Conservation (phyloP, 2,888 invertebrate species). For the Leptura quadrifasciata region DNA sequence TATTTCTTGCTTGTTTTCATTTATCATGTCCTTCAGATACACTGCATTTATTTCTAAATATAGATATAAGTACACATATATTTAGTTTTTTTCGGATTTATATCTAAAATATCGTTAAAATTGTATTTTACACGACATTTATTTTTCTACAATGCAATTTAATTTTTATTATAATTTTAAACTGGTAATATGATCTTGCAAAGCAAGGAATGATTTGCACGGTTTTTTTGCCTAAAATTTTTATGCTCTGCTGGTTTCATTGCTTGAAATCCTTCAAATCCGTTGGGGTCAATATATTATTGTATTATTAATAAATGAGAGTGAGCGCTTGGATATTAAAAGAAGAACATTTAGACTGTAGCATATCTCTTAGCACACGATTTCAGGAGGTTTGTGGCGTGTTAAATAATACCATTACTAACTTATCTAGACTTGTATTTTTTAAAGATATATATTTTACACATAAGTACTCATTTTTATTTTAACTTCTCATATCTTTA, state of each 20-base stretch:
- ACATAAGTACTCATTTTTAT: background rate
- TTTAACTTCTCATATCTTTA: constrained; percentile 12
- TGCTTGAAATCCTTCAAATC: background rate
- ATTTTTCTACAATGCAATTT: background rate
- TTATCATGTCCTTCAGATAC: too few species aligned
- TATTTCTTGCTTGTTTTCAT: too few species aligned
- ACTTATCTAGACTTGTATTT: background rate
- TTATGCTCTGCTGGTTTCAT: constrained; percentile 8
- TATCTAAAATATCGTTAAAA: too few species aligned
- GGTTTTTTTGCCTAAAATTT: constrained; percentile 9
- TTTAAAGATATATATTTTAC: background rate
- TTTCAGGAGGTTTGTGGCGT: background rate
- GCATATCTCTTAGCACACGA: too few species aligned
- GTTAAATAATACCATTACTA: background rate
- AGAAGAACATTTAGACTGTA: too few species aligned
- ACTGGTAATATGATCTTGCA: background rate
- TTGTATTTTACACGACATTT: too few species aligned
- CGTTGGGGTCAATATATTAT: constrained; percentile 5
- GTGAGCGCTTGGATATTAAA: too few species aligned
- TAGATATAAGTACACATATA: too few species aligned
- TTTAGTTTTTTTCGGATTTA: too few species aligned
- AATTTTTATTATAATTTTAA: background rate
- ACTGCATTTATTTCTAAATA: too few species aligned
- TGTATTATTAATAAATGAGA: too few species aligned
- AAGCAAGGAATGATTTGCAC: background rate